Percentiles rank a stretch among this genome's conserved stretches.
These are phyloP conservation scores for Datnioides undecimradiatus DNA, from an alignment of 2,113 vertebrate genomes.

Conservation along the genomic window DNA sequence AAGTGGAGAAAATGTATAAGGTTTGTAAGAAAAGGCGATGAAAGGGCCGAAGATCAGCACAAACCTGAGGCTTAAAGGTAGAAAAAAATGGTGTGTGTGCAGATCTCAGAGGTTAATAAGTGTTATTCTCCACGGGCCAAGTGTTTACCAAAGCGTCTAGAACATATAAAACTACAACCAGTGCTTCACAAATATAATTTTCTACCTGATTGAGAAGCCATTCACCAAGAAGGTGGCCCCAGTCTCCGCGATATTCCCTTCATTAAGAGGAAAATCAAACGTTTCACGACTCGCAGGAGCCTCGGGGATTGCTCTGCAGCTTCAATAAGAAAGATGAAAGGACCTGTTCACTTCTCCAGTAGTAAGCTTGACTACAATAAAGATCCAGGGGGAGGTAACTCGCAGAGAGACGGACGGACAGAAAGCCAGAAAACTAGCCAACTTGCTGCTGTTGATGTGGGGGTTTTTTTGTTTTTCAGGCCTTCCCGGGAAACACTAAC, in stretches of 20 bases:
- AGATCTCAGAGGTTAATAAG: constrained; percentile 38
- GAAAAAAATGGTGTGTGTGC: not conserved
- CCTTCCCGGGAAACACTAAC: constrained; percentile 70
- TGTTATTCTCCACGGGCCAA: constrained; percentile 23
- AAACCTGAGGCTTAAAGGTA: not conserved
- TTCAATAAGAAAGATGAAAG: constrained; percentile 12
- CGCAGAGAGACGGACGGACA: not conserved
- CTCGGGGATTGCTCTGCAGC: constrained; percentile 19
- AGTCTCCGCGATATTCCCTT: constrained; percentile 52
- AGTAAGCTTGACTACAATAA: not conserved
- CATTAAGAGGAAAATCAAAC: constrained; percentile 60
- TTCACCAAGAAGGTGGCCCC: constrained; percentile 33
- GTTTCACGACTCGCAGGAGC: constrained; percentile 25
- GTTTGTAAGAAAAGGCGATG: not conserved
- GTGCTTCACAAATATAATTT: constrained; percentile 66
- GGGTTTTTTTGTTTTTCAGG: constrained; percentile 52
- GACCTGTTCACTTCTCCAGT: not conserved
- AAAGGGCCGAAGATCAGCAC: not conserved
- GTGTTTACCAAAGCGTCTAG: constrained; percentile 55
- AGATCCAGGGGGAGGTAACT: not conserved
- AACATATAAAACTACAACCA: constrained; percentile 34
- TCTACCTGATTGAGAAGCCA: constrained; percentile 59
- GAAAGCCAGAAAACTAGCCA: not conserved
- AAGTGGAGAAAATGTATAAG: too few relatives aligned
- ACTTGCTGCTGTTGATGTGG: not conserved